These are phyloP conservation scores for Pygocentrus nattereri DNA, from an alignment of 2,797 vertebrate genomes.

Conservation along the genomic window DNA sequence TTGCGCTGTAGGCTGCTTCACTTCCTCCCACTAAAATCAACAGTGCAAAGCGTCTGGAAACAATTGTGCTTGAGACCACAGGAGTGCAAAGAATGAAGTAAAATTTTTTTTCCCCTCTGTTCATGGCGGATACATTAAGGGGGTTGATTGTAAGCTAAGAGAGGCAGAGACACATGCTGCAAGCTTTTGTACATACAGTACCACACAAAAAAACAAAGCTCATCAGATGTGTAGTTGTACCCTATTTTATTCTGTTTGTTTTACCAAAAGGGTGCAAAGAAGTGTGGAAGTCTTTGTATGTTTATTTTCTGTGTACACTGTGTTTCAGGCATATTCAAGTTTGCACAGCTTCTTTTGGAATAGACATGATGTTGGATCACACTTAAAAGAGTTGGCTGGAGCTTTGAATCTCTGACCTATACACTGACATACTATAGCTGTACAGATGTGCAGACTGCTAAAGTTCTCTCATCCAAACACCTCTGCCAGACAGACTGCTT, in stretches of 20 bases:
- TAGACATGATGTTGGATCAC: constrained; percentile 21
- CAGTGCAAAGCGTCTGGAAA: constrained; percentile 54
- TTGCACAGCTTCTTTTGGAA: constrained; percentile 6
- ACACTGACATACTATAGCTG: constrained; percentile 19
- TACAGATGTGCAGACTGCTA: constrained; percentile 34
- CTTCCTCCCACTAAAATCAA: constrained; percentile 53
- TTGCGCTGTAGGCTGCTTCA: constrained; percentile 50
- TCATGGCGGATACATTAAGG: constrained; percentile 42
- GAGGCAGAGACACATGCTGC: constrained; percentile 20
- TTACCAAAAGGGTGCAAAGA: background rate
- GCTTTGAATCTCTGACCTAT: constrained; percentile 7
- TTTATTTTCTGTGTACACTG: constrained; percentile 7
- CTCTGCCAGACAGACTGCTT: background rate
- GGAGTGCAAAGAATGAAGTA: constrained; percentile 56
- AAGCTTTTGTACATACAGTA: background rate
- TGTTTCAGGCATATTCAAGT: background rate
- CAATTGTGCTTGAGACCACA: constrained; percentile 54
- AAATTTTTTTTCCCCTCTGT: constrained; percentile 25
- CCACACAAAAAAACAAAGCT: background rate
- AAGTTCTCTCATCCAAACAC: constrained; percentile 22
- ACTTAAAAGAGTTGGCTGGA: constrained; percentile 3
- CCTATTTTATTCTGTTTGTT: background rate
- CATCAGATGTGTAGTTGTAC: background rate
- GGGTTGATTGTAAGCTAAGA: constrained; percentile 37
- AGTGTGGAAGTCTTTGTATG: background rate